Evolutionary conservation across 2,888 invertebrate species (phyloP).

Genomic region (Drosophila kambysellisi): DNA sequence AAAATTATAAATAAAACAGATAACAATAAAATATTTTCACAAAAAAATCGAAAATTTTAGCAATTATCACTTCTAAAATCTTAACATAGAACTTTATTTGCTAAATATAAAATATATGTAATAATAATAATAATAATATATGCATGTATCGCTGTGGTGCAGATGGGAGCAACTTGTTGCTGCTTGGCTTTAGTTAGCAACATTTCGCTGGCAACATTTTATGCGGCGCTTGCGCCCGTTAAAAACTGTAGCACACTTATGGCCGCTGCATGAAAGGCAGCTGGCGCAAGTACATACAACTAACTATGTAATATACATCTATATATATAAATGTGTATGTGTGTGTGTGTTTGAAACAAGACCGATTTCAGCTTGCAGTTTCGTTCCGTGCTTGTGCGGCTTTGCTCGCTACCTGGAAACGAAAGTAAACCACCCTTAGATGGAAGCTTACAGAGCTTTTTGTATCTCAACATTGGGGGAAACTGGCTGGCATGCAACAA

Average conservation of each 20-base stretch:
- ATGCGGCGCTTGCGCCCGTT: constrained; percentile 64
- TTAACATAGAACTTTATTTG: not conserved
- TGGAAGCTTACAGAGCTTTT: constrained; percentile 58
- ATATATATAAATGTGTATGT: not conserved
- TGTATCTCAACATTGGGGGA: constrained; percentile 71
- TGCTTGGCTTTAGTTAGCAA: constrained; percentile 28
- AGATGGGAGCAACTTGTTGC: constrained; percentile 49
- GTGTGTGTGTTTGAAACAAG: constrained; percentile 24
- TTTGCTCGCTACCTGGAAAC: constrained; percentile 25
- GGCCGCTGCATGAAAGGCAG: constrained; percentile 40
- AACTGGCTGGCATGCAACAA: constrained; percentile 71
- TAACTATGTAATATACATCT: constrained; percentile 1
- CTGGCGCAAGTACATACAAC: constrained; percentile 27
- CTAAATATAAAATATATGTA: not conserved
- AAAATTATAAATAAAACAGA: not conserved
- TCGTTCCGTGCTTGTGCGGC: constrained; percentile 18
- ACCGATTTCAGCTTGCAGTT: constrained; percentile 50
- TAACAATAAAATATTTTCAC: not conserved
- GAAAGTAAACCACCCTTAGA: constrained; percentile 59
- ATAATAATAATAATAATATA: not conserved
- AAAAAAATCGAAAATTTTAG: not conserved
- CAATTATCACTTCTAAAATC: not conserved
- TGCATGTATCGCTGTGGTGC: not conserved
- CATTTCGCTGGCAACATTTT: constrained; percentile 39
- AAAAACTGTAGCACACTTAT: constrained; percentile 57